Evolutionary conservation across 2,888 invertebrate genomes (phyloP), one percentile per base, ranked within the genome.

Genomic region (Pachydiplax longipennis): DNA sequence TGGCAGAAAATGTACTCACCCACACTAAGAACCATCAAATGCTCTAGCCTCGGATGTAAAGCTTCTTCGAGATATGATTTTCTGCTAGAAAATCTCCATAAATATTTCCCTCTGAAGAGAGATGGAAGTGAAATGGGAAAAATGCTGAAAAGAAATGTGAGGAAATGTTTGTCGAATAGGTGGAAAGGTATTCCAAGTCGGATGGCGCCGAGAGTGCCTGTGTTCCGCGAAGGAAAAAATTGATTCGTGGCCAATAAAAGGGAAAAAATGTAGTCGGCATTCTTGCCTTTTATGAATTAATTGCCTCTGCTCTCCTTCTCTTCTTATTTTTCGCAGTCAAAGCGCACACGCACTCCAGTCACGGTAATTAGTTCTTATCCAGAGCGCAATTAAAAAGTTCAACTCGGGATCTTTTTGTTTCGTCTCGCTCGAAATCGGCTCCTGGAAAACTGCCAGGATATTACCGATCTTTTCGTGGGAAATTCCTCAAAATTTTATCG

Each of bases 251-350:
- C 87, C 87, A 87, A 87, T 87, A 61, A 37, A 22, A 1, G 22
- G 35, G 61, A 87, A 87, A n/a, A 61, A 65, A 35, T 44, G 35
- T 18, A 61, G 35, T 35, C 61, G 35, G 87, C 87, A 83, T 83
- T 87, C 87, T 87, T 22, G 61, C 61, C 87, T 87, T 87, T 87
- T 87, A 87, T 87, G 87, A 87, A 87, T 87, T 87, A 87, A 87
- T 87, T 87, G 87, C 87, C 73, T 73, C 12, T 37, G 65, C 61
- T 87, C 40, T 48, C 73, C 73, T 5, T 37, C 35, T 87, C 58
- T 58, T 58, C 87, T 37, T n/a, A 10, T 87, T 65, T 65, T 40
- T 40, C 61, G 37, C 18, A 48, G 58, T 83, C 35, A 35, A 58
- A 61, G 87, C 61, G n/a, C n/a, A 61, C 87, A 40, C 87, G 87